These are phyloP conservation scores for Hofmannophila pseudospretella DNA, from an alignment of 2,888 invertebrate genomes.

Conservation along the genomic window DNA sequence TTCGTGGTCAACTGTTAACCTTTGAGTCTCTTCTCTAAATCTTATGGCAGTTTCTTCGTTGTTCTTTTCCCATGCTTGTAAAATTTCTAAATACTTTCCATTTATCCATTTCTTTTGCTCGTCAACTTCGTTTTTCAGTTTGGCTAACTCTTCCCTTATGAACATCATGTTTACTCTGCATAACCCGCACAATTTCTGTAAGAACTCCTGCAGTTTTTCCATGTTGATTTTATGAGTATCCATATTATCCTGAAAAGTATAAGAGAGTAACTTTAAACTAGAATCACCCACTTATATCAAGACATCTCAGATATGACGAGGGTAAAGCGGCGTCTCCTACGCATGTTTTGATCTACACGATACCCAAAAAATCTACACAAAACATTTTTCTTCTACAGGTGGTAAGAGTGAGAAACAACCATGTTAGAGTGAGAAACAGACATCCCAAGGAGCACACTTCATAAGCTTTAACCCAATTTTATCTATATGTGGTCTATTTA, in stretches of 20 bases:
- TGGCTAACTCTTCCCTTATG: conserved; percentile 79
- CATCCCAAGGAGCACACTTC: too few relatives aligned
- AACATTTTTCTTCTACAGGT: too few relatives aligned
- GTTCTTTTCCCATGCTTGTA: conserved; percentile 74
- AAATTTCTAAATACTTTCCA: conserved; percentile 65
- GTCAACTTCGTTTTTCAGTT: conserved; percentile 71
- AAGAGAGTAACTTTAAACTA: too few relatives aligned
- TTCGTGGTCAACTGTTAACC: conserved; percentile 81
- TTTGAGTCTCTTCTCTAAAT: conserved; percentile 79
- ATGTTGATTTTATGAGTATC: conserved; percentile 82
- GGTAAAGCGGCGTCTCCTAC: too few relatives aligned
- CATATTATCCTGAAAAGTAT: conserved; percentile 83
- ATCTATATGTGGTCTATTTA: too few relatives aligned
- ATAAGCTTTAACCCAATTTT: too few relatives aligned
- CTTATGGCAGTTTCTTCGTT: conserved; percentile 71
- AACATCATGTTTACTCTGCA: conserved; percentile 75
- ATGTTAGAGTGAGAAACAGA: too few relatives aligned
- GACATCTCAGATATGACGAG: too few relatives aligned
- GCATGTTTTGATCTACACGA: too few relatives aligned
- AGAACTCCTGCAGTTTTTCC: conserved; percentile 76
- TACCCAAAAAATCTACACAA: too few relatives aligned
- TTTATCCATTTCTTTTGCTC: conserved; percentile 72
- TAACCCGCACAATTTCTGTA: conserved; percentile 71
- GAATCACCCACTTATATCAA: too few relatives aligned
- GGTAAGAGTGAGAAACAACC: too few relatives aligned